These are phyloP conservation scores for Drosophila austrosaltans DNA, from an alignment of 2,888 invertebrate genomes.

Conservation along the genomic window DNA sequence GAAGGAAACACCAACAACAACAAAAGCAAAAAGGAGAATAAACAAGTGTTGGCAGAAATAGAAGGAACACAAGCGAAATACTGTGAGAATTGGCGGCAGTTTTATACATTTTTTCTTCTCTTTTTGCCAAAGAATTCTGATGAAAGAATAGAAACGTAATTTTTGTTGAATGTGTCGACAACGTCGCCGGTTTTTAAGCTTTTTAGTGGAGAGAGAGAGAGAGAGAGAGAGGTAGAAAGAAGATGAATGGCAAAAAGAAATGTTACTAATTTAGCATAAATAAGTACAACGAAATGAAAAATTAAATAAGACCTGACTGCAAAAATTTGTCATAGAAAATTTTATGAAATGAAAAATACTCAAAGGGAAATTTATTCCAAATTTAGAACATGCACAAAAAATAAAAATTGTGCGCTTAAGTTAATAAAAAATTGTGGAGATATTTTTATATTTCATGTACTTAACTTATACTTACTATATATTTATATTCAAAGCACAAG, in stretches of 20 bases:
- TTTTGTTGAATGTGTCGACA: conserved; percentile 36
- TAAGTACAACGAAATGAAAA: conserved; percentile 35
- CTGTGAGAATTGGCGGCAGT: conserved; percentile 21
- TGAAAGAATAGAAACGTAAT: conserved; percentile 37
- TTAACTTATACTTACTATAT: no score
- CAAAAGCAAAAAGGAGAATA: conserved; percentile 9
- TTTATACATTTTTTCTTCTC: not conserved
- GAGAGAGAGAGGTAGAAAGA: conserved; percentile 21
- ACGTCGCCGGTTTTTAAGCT: conserved; percentile 32
- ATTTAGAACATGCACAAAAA: not conserved
- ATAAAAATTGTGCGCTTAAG: no score
- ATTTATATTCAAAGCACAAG: no score
- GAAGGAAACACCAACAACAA: conserved; percentile 20
- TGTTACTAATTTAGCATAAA: conserved; percentile 37
- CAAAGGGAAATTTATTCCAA: not conserved
- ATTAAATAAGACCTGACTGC: conserved; percentile 11
- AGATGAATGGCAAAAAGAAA: conserved; percentile 35
- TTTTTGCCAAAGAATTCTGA: not conserved
- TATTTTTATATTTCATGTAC: no score
- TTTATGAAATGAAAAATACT: not conserved
- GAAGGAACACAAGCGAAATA: conserved; percentile 23
- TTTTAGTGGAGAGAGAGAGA: not conserved
- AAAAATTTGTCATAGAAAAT: conserved; percentile 6
- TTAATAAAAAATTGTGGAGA: no score
- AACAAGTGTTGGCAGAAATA: conserved; percentile 17